A percentile compares a stretch with the other conserved stretches of the same genome.
phyloP scores from a whole-genome alignment of 1,140 invertebrate genomes.

The Polypedilum pembai region DNA sequence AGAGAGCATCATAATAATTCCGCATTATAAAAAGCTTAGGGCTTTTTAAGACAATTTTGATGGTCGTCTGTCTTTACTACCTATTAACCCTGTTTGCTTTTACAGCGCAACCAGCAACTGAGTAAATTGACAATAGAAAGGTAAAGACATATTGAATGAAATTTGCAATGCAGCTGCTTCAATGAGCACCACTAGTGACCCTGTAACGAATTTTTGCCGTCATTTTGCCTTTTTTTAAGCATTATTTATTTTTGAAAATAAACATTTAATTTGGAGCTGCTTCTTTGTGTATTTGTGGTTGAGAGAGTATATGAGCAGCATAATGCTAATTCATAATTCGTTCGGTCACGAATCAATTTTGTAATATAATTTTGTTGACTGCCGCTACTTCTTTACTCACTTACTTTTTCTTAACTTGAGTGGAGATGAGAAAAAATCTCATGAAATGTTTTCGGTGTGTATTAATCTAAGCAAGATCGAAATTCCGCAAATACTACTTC shows the following conservation, averaged over 20 bases:
- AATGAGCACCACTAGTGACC: neutral
- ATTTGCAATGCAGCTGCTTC: neutral
- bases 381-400: neutral
- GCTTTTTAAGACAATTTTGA: neutral
- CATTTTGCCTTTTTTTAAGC: neutral
- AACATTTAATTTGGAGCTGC: neutral
- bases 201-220: constrained; percentile 12
- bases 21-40: no score
- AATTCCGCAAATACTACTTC: no score
- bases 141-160: constrained; percentile 7
- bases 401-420: neutral
- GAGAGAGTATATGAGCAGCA: neutral
- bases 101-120: neutral
- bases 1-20: no score
- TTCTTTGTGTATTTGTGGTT: neutral
- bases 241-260: no score
- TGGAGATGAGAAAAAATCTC: constrained; percentile 5
- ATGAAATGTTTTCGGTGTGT: neutral
- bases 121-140: neutral
- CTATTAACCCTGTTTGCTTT: constrained; percentile 2
- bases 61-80: neutral
- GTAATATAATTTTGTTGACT: neutral
- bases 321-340: neutral
- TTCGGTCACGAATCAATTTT: constrained; percentile 12
- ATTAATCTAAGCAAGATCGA: no score